Conservation (phyloP, 2,888 invertebrate genomes). For the Drosophila parthenogenetica region DNA sequence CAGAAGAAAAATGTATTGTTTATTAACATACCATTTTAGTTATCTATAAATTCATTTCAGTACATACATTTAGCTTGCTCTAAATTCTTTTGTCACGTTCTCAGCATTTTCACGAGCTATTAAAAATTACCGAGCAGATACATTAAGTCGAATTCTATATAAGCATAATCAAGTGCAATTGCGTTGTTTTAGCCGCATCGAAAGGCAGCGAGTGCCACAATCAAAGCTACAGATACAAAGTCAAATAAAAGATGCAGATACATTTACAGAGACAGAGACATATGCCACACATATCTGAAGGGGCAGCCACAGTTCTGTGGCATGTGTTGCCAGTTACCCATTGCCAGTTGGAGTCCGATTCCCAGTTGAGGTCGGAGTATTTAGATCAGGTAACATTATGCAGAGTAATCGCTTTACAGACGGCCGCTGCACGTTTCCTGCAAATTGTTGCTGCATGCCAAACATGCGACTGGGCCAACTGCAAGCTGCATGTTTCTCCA, state of each 20-base stretch:
- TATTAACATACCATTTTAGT: too few relatives aligned
- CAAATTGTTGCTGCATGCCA: slow-evolving; percentile 64
- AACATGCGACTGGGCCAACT: slow-evolving; percentile 56
- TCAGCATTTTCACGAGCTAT: slow-evolving; percentile 67
- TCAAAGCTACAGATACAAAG: slow-evolving; percentile 31
- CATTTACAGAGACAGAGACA: slow-evolving; percentile 13
- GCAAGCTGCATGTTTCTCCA: slow-evolving; percentile 1
- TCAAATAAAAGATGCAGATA: slow-evolving; percentile 28
- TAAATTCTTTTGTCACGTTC: slow-evolving; percentile 60
- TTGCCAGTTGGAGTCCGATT: slow-evolving; percentile 23
- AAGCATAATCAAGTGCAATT: slow-evolving; percentile 65
- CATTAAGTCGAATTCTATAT: slow-evolving; percentile 45
- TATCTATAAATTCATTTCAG: not conserved
- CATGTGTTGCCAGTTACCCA: slow-evolving; percentile 40
- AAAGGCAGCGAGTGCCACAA: slow-evolving; percentile 42
- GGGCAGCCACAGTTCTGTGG: slow-evolving; percentile 9
- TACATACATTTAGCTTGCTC: slow-evolving; percentile 1
- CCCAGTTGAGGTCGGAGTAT: slow-evolving; percentile 54
- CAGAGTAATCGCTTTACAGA: slow-evolving; percentile 63
- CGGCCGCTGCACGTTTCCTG: slow-evolving; percentile 66
- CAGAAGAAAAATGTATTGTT: too few relatives aligned
- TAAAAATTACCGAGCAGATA: slow-evolving; percentile 57
- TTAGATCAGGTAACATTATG: slow-evolving; percentile 69
- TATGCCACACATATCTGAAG: slow-evolving; percentile 49
- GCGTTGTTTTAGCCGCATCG: slow-evolving; percentile 35